A percentile compares a stretch with the other conserved stretches of the same genome.
Evolutionary conservation across 1,140 invertebrate species (phyloP).

Genomic region (Halotydeus destructor): DNA sequence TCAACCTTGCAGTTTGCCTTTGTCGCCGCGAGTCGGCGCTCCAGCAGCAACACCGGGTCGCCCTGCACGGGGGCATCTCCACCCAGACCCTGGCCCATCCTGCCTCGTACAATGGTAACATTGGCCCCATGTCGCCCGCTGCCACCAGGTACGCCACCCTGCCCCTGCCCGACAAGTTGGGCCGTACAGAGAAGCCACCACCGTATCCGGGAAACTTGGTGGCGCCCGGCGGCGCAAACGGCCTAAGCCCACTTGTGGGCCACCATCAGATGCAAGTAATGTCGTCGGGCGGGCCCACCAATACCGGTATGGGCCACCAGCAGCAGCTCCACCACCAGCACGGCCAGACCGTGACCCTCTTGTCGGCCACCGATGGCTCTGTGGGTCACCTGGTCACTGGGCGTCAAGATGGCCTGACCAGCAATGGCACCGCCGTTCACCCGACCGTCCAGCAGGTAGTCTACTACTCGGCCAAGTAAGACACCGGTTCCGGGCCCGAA

Average conservation of each 20-base stretch:
- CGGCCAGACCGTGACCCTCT: too few species aligned
- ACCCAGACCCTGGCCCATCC: conserved; percentile 9
- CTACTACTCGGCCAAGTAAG: conserved; percentile 5
- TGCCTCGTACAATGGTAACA: conserved; percentile 15
- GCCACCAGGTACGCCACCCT: conserved; percentile 8
- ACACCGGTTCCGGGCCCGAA: too few species aligned
- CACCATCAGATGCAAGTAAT: too few species aligned
- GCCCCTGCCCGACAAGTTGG: conserved; percentile 19
- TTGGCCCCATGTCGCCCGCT: not conserved
- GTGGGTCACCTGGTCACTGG: too few species aligned
- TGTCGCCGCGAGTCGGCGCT: conserved; percentile 35
- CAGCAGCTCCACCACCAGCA: not conserved
- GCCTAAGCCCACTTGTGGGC: too few species aligned
- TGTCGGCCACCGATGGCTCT: too few species aligned
- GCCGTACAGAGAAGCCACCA: conserved; percentile 37
- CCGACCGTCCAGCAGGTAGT: conserved; percentile 3
- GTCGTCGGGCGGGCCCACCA: too few species aligned
- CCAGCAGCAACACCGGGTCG: conserved; percentile 7
- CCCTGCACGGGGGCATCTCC: conserved; percentile 1
- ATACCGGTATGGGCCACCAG: too few species aligned
- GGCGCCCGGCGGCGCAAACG: conserved; percentile 58
- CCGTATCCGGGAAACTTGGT: conserved; percentile 57
- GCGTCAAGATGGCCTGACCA: not conserved
- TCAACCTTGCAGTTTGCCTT: conserved; percentile 43
- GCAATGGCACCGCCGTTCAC: not conserved